Evolutionary conservation across 2,113 vertebrate genomes (phyloP).

Genomic region (Daphoenositta chrysoptera): DNA sequence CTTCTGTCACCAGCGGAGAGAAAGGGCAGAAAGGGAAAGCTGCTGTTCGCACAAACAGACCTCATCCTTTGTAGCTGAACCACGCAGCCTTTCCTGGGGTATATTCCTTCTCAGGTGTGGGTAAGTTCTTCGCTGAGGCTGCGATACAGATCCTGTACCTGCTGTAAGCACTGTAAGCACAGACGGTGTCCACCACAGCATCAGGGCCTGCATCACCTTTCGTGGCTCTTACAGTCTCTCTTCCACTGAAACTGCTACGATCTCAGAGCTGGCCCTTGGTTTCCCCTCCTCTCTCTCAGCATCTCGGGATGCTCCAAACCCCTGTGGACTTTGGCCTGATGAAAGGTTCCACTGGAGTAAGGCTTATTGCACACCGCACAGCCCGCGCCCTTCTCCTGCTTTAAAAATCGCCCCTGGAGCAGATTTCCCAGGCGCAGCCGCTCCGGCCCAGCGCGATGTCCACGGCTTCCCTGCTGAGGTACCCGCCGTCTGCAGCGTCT

Average conservation of each 20-base stretch:
- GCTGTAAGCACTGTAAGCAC: neutral
- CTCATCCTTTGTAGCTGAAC: neutral
- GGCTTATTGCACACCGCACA: rapidly evolving
- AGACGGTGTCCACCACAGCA: no score
- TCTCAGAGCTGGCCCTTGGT: no score
- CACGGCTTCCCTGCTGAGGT: neutral
- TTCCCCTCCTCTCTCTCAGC: neutral
- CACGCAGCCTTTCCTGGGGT: rapidly evolving
- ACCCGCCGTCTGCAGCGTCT: rapidly evolving
- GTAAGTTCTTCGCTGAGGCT: no score
- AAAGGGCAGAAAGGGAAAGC: neutral
- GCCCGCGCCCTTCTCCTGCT: neutral
- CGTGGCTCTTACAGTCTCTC: neutral
- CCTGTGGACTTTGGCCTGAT: neutral
- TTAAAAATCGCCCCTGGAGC: rapidly evolving
- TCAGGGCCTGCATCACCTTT: rapidly evolving
- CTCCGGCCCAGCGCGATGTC: no score
- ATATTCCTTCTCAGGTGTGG: rapidly evolving
- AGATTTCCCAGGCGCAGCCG: rapidly evolving
- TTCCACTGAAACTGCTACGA: neutral
- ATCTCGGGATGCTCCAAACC: neutral
- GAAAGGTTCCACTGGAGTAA: no score
- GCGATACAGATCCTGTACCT: rapidly evolving
- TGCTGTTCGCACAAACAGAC: rapidly evolving
- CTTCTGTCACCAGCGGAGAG: neutral